These are phyloP conservation scores for Thyatira batis DNA, from an alignment of 2,888 invertebrate species.

Conservation along the genomic window DNA sequence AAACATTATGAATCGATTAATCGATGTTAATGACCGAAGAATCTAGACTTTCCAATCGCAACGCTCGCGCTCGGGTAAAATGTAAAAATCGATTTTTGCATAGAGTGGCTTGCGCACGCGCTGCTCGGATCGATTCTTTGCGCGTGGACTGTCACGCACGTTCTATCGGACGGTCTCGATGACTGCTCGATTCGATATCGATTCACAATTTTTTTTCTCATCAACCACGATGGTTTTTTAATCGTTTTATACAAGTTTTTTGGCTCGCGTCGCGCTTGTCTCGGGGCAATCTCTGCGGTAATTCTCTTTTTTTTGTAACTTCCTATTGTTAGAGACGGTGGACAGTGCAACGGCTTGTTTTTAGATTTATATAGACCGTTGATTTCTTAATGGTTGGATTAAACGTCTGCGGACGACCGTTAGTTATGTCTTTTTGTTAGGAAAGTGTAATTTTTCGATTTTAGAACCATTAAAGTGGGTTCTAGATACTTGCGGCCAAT, in stretches of 20 bases:
- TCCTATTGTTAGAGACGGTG: conserved; percentile 51
- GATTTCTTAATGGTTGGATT: conserved; percentile 55
- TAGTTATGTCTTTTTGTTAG: conserved; percentile 39
- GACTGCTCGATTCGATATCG: conserved; percentile 64
- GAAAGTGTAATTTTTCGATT: conserved; percentile 27
- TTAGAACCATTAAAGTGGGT: conserved; percentile 10
- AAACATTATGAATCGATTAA: conserved; percentile 5
- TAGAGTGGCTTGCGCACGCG: conserved; percentile 48
- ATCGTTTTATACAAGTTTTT: conserved; percentile 55
- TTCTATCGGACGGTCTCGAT: conserved; percentile 46
- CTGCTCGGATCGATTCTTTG: conserved; percentile 52
- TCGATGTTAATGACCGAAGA: conserved; percentile 18
- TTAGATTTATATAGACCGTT: conserved; percentile 58
- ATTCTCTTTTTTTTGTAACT: conserved; percentile 45
- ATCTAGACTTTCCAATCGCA: conserved; percentile 35
- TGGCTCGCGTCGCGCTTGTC: conserved; percentile 55
- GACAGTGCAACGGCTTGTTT: conserved; percentile 53
- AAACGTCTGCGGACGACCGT: conserved; percentile 46
- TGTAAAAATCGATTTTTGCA: conserved; percentile 62
- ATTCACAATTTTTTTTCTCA: conserved; percentile 52
- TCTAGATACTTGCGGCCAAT: neutral
- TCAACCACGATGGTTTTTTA: conserved; percentile 40
- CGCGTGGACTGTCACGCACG: conserved; percentile 74
- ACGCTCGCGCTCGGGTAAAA: neutral
- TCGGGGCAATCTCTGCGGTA: conserved; percentile 56